These are phyloP conservation scores for Laticauda laticaudata DNA, from an alignment of 2,113 vertebrate species.

Conservation along the genomic window DNA sequence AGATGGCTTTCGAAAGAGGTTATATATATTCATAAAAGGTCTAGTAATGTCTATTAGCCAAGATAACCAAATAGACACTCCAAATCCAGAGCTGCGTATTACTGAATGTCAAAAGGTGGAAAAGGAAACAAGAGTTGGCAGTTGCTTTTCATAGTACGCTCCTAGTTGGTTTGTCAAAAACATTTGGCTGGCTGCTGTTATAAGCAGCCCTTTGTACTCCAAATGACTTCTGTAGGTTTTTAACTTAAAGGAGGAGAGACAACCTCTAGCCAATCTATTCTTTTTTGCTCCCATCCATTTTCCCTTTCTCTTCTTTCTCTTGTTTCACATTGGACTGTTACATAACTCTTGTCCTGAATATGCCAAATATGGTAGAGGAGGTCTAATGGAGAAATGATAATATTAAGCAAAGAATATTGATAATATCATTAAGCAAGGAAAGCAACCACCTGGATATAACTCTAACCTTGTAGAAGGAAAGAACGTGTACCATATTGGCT, in stretches of 20 bases:
- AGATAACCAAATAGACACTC: background rate
- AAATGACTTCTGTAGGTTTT: background rate
- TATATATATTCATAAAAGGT: background rate
- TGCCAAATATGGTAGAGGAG: background rate
- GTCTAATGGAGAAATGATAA: background rate
- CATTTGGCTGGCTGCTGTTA: background rate
- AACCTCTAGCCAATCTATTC: background rate
- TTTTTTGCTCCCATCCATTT: background rate
- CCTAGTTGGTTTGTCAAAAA: background rate
- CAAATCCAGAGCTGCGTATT: background rate
- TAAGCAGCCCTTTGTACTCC: background rate
- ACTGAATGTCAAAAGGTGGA: background rate
- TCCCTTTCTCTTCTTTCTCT: background rate
- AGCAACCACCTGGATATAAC: background rate
- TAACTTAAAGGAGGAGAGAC: background rate
- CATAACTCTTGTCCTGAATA: background rate
- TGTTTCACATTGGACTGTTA: background rate
- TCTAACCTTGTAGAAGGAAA: background rate
- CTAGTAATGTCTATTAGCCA: background rate
- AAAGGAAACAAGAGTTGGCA: background rate
- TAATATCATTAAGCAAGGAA: background rate
- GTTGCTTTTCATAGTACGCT: background rate
- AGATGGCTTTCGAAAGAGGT: background rate
- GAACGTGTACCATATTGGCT: background rate
- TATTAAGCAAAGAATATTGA: background rate